phyloP scores from a whole-genome alignment of 2,113 vertebrate species.

The Microtus oregoni region DNA sequence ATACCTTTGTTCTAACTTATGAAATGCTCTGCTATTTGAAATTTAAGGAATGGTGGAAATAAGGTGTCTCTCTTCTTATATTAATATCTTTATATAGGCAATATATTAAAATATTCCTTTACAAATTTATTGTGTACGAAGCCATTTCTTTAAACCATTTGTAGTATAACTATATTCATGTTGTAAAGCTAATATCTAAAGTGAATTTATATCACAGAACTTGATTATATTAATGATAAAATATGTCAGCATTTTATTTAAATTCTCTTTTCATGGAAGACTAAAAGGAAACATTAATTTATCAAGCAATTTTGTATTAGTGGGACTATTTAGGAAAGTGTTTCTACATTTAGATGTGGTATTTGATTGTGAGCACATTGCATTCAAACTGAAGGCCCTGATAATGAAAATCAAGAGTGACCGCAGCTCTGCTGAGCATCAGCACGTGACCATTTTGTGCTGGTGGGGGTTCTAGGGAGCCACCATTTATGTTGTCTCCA shows the following conservation, averaged over 20 bases:
- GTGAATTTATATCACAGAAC: not conserved
- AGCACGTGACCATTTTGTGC: not conserved
- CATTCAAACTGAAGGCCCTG: not conserved
- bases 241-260: slow-evolving; percentile 30
- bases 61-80: slow-evolving; percentile 42
- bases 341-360: not conserved
- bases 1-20: slow-evolving; percentile 69
- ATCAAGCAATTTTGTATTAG: not conserved
- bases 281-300: not conserved
- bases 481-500: not conserved
- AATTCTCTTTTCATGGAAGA: slow-evolving; percentile 5
- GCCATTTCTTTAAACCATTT: not conserved
- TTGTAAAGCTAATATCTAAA: slow-evolving; percentile 30
- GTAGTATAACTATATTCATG: not conserved
- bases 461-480: not conserved
- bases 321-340: not conserved
- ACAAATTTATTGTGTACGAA: slow-evolving; percentile 34
- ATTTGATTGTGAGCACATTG: not conserved
- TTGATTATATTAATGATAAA: slow-evolving; percentile 8
- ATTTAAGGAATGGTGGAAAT: slow-evolving; percentile 54
- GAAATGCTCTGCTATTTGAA: slow-evolving; percentile 46
- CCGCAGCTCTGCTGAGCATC: not conserved
- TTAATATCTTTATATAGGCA: not conserved
- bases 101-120: slow-evolving; percentile 35
- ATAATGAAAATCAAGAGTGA: not conserved